Percentiles rank a stretch among this genome's conserved stretches.
Evolutionary conservation across 2,888 invertebrate genomes (phyloP).

Genomic region (Petrophora chlorosata): DNA sequence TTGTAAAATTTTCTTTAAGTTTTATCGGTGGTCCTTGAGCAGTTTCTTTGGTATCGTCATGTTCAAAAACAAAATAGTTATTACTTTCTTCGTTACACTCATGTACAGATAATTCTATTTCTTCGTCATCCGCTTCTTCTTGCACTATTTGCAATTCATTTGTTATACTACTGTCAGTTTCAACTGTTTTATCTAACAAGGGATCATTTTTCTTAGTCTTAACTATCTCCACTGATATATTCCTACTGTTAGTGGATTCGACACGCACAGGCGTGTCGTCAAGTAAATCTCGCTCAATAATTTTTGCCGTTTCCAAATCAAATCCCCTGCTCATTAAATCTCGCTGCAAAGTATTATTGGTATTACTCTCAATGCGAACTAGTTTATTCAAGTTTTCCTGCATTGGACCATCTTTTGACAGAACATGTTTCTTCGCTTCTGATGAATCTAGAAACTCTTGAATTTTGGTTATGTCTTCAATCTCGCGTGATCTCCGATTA

Average conservation of each 20-base stretch:
- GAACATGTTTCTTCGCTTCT: conserved; percentile 28
- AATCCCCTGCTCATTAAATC: conserved; percentile 74
- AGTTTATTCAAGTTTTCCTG: neutral
- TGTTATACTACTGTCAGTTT: conserved; percentile 37
- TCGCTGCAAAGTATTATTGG: conserved; percentile 55
- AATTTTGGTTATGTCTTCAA: conserved; percentile 71
- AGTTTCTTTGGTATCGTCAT: conserved; percentile 51
- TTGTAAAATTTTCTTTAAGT: conserved; percentile 71
- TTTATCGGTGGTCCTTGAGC: conserved; percentile 42
- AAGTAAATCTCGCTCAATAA: conserved; percentile 72
- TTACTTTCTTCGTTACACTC: conserved; percentile 63
- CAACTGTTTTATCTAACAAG: conserved; percentile 37
- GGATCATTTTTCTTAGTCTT: conserved; percentile 35
- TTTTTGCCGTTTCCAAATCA: conserved; percentile 74
- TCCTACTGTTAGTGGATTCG: conserved; percentile 22
- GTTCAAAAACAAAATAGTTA: conserved; percentile 56
- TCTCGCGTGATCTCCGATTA: conserved; percentile 43
- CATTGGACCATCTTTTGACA: neutral
- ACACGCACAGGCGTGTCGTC: conserved; percentile 51
- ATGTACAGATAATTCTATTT: conserved; percentile 60
- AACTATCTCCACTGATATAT: conserved; percentile 23
- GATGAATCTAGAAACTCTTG: conserved; percentile 66
- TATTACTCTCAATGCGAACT: conserved; percentile 36
- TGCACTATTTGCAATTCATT: conserved; percentile 50
- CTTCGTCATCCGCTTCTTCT: conserved; percentile 55